These are phyloP conservation scores for Athalia rosae DNA, from an alignment of 2,888 invertebrate genomes.

Conservation along the genomic window DNA sequence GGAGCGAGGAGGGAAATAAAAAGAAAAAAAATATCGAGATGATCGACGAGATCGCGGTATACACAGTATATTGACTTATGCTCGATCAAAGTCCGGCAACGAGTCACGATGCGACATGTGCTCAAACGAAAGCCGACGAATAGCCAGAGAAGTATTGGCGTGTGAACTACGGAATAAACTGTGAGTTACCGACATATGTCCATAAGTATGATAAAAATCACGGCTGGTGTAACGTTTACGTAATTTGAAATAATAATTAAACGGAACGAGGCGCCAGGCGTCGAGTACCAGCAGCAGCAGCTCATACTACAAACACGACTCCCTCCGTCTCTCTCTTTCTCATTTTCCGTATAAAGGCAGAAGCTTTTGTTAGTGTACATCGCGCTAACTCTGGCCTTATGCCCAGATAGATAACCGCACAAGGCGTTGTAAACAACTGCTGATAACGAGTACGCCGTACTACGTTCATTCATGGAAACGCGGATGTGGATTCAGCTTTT, in stretches of 20 bases:
- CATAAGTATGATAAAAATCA: neutral
- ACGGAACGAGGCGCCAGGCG: neutral
- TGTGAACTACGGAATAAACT: neutral
- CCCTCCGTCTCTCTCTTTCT: too few species aligned
- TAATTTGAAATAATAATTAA: conserved; percentile 14
- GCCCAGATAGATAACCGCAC: conserved; percentile 44
- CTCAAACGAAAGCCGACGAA: neutral
- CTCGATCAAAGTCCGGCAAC: conserved; percentile 28
- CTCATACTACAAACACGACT: neutral
- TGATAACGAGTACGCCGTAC: conserved; percentile 30
- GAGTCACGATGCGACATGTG: conserved; percentile 1
- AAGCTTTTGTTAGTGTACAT: conserved; percentile 40
- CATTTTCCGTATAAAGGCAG: neutral
- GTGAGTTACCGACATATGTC: neutral
- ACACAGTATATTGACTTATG: conserved; percentile 26
- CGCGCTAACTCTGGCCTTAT: conserved; percentile 39
- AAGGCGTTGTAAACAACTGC: conserved; percentile 44
- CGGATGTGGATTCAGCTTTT: conserved; percentile 51
- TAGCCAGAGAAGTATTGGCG: neutral
- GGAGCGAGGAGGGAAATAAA: too few species aligned
- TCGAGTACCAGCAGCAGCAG: neutral
- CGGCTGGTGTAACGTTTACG: neutral
- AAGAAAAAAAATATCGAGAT: neutral
- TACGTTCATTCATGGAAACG: conserved; percentile 59
- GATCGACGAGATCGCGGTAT: conserved; percentile 22